A percentile compares a stretch with the other conserved stretches of the same genome.
phyloP scores from a whole-genome alignment of 2,113 vertebrate genomes.

The Erythrocercus mccallii region DNA sequence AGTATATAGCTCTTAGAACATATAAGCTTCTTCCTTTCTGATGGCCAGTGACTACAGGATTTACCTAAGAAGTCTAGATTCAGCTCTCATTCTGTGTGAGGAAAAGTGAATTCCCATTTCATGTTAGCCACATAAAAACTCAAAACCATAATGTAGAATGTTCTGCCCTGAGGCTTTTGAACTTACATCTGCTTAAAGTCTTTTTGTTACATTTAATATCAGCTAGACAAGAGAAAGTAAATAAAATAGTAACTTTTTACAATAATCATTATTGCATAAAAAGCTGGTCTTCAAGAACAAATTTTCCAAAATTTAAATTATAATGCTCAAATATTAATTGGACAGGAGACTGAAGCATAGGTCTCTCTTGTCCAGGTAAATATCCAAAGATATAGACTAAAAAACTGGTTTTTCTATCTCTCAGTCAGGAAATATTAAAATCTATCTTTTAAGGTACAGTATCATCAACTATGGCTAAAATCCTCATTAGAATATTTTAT shows the following conservation, averaged over 20 bases:
- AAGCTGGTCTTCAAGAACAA: background rate
- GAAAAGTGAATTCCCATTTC: background rate
- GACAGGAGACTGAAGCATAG: background rate
- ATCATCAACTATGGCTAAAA: background rate
- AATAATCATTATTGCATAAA: background rate
- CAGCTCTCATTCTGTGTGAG: background rate
- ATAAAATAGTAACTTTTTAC: background rate
- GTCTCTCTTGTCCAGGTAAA: background rate
- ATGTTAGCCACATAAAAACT: background rate
- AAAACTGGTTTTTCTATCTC: background rate
- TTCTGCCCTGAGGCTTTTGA: background rate
- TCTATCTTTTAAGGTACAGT: background rate
- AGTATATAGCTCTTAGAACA: background rate
- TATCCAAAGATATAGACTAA: background rate
- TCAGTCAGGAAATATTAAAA: background rate
- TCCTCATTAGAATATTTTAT: background rate
- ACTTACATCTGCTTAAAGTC: background rate
- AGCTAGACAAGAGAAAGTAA: background rate
- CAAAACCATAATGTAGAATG: rapidly evolving
- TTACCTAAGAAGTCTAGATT: background rate
- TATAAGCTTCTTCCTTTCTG: background rate
- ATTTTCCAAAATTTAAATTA: background rate
- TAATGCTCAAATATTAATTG: background rate
- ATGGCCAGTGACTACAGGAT: background rate
- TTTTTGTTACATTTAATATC: background rate